Evolutionary conservation across 2,888 invertebrate genomes (phyloP).

Genomic region (Apantesis nais): DNA sequence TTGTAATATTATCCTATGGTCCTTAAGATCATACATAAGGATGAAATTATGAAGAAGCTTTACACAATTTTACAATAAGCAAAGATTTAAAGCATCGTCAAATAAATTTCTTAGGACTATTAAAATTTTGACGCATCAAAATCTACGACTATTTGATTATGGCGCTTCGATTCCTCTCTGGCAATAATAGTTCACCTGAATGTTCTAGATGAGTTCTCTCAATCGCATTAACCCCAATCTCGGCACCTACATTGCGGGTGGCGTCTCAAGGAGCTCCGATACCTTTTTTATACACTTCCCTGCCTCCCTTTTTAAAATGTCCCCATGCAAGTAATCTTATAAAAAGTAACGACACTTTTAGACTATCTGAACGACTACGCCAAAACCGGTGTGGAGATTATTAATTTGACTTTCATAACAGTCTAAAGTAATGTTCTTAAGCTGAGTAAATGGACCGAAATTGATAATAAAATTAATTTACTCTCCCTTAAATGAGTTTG

Average conservation of each 20-base stretch:
- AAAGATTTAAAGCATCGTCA: neutral
- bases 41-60: neutral
- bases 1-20: neutral
- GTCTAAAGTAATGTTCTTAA: constrained; percentile 46
- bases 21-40: neutral
- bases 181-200: neutral
- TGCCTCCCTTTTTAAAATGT: constrained; percentile 32
- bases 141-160: neutral
- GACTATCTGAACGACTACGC: constrained; percentile 36
- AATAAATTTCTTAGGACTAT: neutral
- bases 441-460: constrained; percentile 53
- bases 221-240: neutral
- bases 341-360: constrained; percentile 40
- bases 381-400: constrained; percentile 45
- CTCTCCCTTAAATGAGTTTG: constrained; percentile 40
- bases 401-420: constrained; percentile 54
- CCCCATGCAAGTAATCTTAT: constrained; percentile 42
- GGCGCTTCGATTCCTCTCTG: neutral
- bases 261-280: neutral
- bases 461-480: constrained; percentile 54
- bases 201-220: neutral
- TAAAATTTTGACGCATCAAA: neutral
- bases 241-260: neutral
- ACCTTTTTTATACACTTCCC: constrained; percentile 2
- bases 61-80: neutral